A percentile compares a stretch with the other conserved stretches of the same genome.
Evolutionary conservation across 2,113 vertebrate species (phyloP).

Genomic region (Martes martes): DNA sequence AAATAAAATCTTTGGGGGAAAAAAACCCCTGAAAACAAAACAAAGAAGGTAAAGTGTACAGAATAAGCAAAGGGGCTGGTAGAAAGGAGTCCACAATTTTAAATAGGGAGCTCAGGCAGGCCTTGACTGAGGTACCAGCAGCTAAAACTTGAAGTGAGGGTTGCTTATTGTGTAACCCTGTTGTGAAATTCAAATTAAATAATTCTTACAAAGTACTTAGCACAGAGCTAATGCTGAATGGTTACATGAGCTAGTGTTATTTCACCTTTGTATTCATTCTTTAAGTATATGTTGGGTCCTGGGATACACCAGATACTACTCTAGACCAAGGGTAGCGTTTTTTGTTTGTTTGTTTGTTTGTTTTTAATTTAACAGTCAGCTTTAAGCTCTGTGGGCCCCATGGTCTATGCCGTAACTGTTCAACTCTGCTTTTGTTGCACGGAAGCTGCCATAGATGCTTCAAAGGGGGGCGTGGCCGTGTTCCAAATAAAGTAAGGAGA

Average conservation of each 20-base stretch:
- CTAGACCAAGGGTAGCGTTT: neutral
- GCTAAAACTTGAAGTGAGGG: neutral
- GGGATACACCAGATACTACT: neutral
- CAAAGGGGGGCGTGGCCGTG: neutral
- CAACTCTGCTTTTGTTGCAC: accelerated
- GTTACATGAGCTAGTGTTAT: neutral
- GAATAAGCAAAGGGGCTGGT: neutral
- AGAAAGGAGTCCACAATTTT: neutral
- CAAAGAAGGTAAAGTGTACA: neutral
- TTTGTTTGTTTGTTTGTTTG: too few species aligned
- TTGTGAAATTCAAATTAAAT: neutral
- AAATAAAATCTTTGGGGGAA: too few species aligned
- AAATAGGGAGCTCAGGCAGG: neutral
- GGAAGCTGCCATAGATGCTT: neutral
- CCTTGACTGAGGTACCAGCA: neutral
- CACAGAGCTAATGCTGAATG: neutral
- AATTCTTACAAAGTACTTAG: neutral
- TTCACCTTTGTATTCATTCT: neutral
- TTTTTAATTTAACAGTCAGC: neutral
- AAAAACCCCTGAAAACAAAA: neutral
- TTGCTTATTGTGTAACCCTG: neutral
- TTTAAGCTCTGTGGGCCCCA: neutral
- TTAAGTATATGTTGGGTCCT: neutral
- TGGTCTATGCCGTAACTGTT: neutral
- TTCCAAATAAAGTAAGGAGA: neutral